phyloP scores from a whole-genome alignment of 1,140 invertebrate genomes.

The Ylistrum balloti region DNA sequence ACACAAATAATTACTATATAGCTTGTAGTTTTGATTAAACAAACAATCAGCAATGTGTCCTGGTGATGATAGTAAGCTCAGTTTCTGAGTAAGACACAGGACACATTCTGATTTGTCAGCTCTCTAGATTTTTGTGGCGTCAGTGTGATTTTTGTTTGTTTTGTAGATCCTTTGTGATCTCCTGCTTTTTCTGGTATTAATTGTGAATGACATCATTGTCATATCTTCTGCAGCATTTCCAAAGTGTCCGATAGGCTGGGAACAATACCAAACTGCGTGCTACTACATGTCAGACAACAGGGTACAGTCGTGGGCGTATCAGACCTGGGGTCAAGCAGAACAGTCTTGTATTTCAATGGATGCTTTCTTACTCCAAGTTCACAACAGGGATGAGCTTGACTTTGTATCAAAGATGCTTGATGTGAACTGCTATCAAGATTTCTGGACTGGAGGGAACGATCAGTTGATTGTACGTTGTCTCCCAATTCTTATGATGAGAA shows the following conservation, averaged over 20 bases:
- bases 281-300: neutral
- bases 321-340: neutral
- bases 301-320: neutral
- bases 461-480: neutral
- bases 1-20: too few species aligned
- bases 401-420: slow-evolving; percentile 11
- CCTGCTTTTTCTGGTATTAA: too few species aligned
- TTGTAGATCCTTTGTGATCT: too few species aligned
- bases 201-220: too few species aligned
- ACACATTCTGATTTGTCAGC: too few species aligned
- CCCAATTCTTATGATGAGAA: too few species aligned
- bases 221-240: neutral
- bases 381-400: neutral
- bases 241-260: neutral
- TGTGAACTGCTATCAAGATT: neutral
- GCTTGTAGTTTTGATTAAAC: too few species aligned
- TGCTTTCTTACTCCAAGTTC: neutral
- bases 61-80: too few species aligned
- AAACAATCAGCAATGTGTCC: too few species aligned
- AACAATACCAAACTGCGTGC: neutral
- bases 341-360: neutral
- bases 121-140: too few species aligned
- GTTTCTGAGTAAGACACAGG: too few species aligned
- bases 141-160: too few species aligned
- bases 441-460: neutral